Percentiles rank a stretch among this genome's conserved stretches.
Conservation (phyloP, 2,113 vertebrate genomes). For the Notarius lentiginosus region DNA sequence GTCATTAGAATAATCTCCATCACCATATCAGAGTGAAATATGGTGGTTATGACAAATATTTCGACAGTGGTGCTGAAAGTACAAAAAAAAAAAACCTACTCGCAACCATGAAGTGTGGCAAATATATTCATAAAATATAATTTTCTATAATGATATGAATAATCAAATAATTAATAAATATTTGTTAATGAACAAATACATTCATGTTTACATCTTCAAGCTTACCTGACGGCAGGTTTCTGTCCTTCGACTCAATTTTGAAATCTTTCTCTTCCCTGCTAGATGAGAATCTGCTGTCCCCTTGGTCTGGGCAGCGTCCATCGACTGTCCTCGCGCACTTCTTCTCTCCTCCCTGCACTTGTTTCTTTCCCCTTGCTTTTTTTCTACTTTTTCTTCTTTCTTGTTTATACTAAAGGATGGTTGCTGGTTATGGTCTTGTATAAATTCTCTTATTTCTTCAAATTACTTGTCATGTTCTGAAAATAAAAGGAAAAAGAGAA, state of each 20-base stretch:
- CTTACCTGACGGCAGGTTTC: conserved; percentile 77
- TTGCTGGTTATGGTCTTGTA: neutral
- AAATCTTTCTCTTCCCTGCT: conserved; percentile 77
- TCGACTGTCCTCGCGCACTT: conserved; percentile 77
- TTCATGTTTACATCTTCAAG: neutral
- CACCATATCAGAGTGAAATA: neutral
- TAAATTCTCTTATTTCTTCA: conserved; percentile 22
- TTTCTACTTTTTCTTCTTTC: conserved; percentile 37
- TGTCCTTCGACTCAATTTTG: conserved; percentile 83
- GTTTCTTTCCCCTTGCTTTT: conserved; percentile 53
- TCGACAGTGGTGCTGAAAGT: neutral
- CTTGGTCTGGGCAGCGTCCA: conserved; percentile 80
- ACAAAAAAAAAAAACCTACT: too few species aligned
- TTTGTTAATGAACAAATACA: neutral
- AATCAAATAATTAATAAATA: neutral
- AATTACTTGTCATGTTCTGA: conserved; percentile 49
- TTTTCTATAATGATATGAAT: neutral
- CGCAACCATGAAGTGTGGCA: neutral
- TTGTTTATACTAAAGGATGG: neutral
- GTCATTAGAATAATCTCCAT: neutral
- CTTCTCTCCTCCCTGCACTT: conserved; percentile 57
- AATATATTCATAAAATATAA: neutral
- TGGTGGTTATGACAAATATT: neutral
- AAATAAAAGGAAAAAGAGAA: neutral
- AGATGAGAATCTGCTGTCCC: conserved; percentile 78